A percentile compares a stretch with the other conserved stretches of the same genome.
Evolutionary conservation across 2,888 invertebrate genomes (phyloP).

Genomic region (Dolichopus griseipennis): DNA sequence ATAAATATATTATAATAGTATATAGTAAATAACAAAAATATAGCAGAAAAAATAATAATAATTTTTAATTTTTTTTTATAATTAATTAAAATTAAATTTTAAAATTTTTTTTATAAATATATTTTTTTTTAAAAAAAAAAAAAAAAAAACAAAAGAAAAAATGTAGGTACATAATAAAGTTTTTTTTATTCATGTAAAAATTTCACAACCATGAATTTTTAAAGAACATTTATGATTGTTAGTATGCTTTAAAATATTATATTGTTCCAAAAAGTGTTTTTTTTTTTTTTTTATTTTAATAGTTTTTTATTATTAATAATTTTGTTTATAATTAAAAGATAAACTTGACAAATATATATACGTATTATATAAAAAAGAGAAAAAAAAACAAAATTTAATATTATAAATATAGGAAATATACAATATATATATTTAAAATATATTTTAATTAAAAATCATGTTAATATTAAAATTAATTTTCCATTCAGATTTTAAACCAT

Average conservation of each 20-base stretch:
- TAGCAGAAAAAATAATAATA: background rate
- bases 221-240: slow-evolving; percentile 1
- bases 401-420: too few relatives aligned
- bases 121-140: background rate
- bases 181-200: background rate
- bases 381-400: too few relatives aligned
- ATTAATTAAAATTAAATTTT: background rate
- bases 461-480: too few relatives aligned
- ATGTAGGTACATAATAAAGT: background rate
- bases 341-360: too few relatives aligned
- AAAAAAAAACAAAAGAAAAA: background rate
- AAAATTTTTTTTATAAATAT: background rate
- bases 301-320: background rate
- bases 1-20: too few relatives aligned
- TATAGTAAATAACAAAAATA: too few relatives aligned
- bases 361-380: too few relatives aligned
- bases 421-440: too few relatives aligned
- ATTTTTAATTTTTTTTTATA: background rate
- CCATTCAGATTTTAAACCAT: too few relatives aligned
- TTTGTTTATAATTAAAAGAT: too few relatives aligned
- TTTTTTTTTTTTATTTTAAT: background rate
- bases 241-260: background rate
- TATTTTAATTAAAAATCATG: too few relatives aligned
- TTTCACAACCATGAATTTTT: slow-evolving; percentile 6
- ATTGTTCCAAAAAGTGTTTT: slow-evolving; percentile 1